These are phyloP conservation scores for Priocnemis perturbator DNA, from an alignment of 2,888 invertebrate species.

Conservation along the genomic window DNA sequence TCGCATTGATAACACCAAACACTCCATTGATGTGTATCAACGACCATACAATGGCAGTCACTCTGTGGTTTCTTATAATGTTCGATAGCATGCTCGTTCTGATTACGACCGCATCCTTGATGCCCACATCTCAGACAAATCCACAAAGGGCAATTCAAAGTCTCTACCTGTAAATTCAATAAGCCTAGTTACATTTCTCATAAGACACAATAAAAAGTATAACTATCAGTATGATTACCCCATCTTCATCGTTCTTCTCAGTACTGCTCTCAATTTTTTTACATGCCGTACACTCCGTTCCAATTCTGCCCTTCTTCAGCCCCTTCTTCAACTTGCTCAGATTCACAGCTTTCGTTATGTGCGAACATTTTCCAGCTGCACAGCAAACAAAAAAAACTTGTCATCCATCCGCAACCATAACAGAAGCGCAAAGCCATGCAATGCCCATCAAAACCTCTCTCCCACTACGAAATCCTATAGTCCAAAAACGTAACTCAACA, in stretches of 20 bases:
- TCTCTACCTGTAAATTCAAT: slow-evolving; percentile 43
- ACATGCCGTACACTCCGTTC: slow-evolving; percentile 79
- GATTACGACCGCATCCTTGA: slow-evolving; percentile 84
- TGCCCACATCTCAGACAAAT: slow-evolving; percentile 89
- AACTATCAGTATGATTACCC: slow-evolving; percentile 36
- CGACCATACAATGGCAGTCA: slow-evolving; percentile 84
- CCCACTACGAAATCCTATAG: too few species aligned
- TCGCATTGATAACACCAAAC: slow-evolving; percentile 90
- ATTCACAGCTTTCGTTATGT: slow-evolving; percentile 83
- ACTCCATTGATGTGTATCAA: slow-evolving; percentile 84
- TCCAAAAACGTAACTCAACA: too few species aligned
- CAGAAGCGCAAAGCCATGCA: too few species aligned
- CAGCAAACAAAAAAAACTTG: background rate
- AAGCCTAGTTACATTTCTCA: background rate
- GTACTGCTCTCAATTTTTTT: slow-evolving; percentile 76
- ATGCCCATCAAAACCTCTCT: too few species aligned
- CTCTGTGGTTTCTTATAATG: slow-evolving; percentile 87
- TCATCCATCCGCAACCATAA: too few species aligned
- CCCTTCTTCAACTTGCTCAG: slow-evolving; percentile 79
- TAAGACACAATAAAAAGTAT: too few species aligned
- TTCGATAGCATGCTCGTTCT: slow-evolving; percentile 83
- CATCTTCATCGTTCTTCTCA: slow-evolving; percentile 75
- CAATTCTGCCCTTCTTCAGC: slow-evolving; percentile 77
- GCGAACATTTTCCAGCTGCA: slow-evolving; percentile 77
- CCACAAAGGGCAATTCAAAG: slow-evolving; percentile 77